Conservation (phyloP, 2,113 vertebrate species). For the Elgaria multicarinata region DNA sequence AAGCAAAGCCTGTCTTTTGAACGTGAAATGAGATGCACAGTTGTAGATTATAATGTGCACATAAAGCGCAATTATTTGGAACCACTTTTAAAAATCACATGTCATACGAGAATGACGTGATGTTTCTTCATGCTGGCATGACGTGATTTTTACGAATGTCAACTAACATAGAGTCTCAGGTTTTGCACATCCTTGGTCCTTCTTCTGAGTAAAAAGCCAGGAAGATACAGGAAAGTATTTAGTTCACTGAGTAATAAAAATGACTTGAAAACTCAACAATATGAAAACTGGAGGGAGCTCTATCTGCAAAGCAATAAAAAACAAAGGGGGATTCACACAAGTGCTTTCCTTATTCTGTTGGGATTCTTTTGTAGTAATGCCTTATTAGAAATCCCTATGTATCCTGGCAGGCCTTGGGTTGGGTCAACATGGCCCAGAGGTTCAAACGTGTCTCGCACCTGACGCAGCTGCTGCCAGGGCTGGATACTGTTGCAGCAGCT, state of each 20-base stretch:
- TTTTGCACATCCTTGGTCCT: not conserved
- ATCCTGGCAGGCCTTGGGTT: not conserved
- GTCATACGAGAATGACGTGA: not conserved
- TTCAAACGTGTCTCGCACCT: no score
- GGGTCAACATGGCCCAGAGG: no score
- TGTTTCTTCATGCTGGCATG: no score
- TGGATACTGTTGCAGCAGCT: no score
- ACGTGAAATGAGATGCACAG: not conserved
- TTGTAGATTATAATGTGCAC: no score
- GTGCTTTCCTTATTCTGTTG: not conserved
- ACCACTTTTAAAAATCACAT: not conserved
- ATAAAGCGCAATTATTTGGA: not conserved
- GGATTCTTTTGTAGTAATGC: not conserved
- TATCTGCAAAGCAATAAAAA: not conserved
- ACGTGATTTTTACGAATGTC: no score
- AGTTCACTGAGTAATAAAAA: not conserved
- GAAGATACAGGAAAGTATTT: no score
- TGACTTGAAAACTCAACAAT: not conserved
- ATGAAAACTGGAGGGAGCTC: not conserved
- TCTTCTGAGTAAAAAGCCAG: not conserved
- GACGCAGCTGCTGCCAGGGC: no score
- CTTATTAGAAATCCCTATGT: not conserved
- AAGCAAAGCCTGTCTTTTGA: not conserved
- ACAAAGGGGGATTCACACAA: not conserved
- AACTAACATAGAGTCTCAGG: not conserved